A percentile compares a stretch with the other conserved stretches of the same genome.
phyloP scores from a whole-genome alignment of 2,113 vertebrate species.

The Mus spicilegus region DNA sequence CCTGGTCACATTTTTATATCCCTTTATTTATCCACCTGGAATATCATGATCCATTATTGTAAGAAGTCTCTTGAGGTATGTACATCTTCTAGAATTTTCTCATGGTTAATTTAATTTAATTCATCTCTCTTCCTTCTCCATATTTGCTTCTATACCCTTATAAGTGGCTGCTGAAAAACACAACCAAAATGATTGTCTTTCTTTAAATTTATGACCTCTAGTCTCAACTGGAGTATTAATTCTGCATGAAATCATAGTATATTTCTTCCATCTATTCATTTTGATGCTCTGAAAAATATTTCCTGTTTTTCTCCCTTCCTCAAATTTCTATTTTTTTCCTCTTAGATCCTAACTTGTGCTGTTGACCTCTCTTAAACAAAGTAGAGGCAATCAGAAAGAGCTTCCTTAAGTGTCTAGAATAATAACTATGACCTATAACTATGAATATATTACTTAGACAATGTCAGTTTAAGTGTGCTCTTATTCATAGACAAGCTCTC shows the following conservation, averaged over 20 bases:
- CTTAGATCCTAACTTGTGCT: neutral
- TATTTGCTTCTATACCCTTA: neutral
- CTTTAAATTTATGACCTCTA: slow-evolving; percentile 63
- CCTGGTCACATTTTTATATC: neutral
- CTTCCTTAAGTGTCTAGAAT: neutral
- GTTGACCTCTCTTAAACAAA: slow-evolving; percentile 51
- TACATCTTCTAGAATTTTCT: slow-evolving; percentile 6
- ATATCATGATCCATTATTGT: neutral
- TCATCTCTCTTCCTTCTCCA: neutral
- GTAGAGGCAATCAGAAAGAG: slow-evolving; percentile 40
- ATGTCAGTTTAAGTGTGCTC: neutral
- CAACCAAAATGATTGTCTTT: slow-evolving; percentile 20
- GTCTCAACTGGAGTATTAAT: slow-evolving; percentile 59
- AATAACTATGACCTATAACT: neutral
- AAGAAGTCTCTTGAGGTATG: neutral
- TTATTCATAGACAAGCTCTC: neutral
- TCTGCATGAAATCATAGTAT: slow-evolving; percentile 54
- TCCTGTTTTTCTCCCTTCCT: slow-evolving; percentile 48
- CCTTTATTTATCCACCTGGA: neutral
- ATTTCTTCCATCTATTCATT: slow-evolving; percentile 63
- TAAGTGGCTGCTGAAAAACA: slow-evolving; percentile 44
- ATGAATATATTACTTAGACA: neutral
- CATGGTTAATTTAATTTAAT: slow-evolving; percentile 36
- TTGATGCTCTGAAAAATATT: slow-evolving; percentile 57
- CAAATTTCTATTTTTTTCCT: slow-evolving; percentile 14